Conservation (phyloP, 2,888 invertebrate genomes). For the Isotomurus palustris region DNA sequence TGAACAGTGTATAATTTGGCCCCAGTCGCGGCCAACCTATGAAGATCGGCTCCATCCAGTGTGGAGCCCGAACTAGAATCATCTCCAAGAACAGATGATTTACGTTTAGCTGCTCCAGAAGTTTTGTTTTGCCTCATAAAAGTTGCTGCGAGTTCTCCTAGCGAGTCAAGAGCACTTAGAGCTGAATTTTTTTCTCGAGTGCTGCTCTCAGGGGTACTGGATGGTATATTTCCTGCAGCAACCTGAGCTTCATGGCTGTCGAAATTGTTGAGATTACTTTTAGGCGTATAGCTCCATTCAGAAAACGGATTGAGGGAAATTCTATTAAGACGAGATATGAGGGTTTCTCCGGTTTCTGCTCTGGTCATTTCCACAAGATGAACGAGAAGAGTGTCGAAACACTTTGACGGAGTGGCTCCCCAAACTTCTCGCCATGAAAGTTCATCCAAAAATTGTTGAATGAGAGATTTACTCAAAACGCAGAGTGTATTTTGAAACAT, state of each 20-base stretch:
- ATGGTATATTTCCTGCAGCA: no score
- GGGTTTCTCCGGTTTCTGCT: constrained; percentile 55
- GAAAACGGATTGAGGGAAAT: constrained; percentile 63
- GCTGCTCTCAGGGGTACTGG: background rate
- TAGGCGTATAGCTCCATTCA: constrained; percentile 58
- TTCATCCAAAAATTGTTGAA: constrained; percentile 86
- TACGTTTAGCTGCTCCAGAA: no score
- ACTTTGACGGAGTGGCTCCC: constrained; percentile 68
- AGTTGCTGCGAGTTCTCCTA: background rate
- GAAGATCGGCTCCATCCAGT: no score
- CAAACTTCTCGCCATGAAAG: constrained; percentile 83
- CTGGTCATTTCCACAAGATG: constrained; percentile 77
- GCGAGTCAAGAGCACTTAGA: background rate
- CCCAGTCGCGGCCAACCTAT: background rate
- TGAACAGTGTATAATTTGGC: constrained; percentile 31
- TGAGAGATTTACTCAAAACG: constrained; percentile 73
- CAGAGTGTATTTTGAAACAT: constrained; percentile 83
- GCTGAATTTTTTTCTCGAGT: background rate
- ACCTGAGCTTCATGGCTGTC: no score
- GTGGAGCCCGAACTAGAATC: no score
- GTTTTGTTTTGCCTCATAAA: constrained; percentile 10
- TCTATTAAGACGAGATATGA: constrained; percentile 51
- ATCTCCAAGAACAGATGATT: no score
- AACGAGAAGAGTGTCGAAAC: constrained; percentile 73
- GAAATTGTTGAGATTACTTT: no score